Evolutionary conservation across 2,797 vertebrate genomes (phyloP), one percentile per base, ranked within the genome.

Genomic region (Sebastes matsubarae): DNA sequence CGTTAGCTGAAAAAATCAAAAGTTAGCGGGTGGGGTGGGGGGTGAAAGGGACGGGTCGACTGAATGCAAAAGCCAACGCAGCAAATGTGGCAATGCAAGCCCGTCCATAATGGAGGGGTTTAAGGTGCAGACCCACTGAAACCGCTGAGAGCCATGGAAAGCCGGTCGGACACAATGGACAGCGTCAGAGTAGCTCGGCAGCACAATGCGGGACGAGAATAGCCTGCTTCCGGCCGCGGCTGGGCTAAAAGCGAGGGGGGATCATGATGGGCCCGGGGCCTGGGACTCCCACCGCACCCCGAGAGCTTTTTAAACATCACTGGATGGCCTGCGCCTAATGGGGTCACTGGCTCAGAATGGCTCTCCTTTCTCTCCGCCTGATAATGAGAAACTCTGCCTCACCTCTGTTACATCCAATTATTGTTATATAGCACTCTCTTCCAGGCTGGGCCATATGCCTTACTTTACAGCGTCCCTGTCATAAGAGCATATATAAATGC

Each of bases 21-120:
- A 24, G n/a, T 75, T 68, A 34, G 38, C 1, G 73, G 22, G 24
- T 10, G 52, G 16, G 8, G 34, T 25, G 27, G 18, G 34, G 30
- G 27, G 22, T 57, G 20, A 59, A 57, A 64, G n/a, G 10, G 30
- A 34, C 12, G 27, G n/a, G 8, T 4, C 0, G 1, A 69, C 18
- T 95, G 93, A 96, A 96, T 92, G 85, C 79, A 95, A 95, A 91
- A 92, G 95, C 94, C 72, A 86, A 87, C 94, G 59, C 94, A 95
- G 95, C 95, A 94, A 91, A 94, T 86, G 82, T 79, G 30, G 68
- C 79, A 46, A 58, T 20, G 60, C 72, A 75, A 77, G 75, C 85
- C 64, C 0, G 52, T 25, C 85, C 81, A 96, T 94, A 94, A 93
- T 93, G 84, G 89, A 88, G 82, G 93, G 95, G 86, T 94, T 95